Base-by-base conservation (phyloP, 64 coral and sea anemone species). In the Dendronephthya gigantea region DNA sequence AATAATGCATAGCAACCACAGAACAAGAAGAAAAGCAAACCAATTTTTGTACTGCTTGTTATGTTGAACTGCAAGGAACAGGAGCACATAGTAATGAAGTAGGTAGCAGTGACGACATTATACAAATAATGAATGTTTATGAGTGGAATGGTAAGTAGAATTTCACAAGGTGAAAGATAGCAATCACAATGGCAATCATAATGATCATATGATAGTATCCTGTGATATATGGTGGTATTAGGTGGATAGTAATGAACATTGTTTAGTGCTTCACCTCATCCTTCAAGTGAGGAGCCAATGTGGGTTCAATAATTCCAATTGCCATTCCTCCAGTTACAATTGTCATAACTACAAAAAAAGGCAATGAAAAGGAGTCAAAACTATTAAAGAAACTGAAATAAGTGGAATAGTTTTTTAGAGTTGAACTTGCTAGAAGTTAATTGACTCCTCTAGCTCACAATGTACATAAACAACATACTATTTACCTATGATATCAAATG, bases 31-130 rank as follows among this genome's bases (percentile, higher is more conserved):
- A 79, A 79, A 36, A 79, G 7, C 14, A 79, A 79, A 19, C 72
- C 72, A 79, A 79, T 39, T 79, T 79, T 79, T 15, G 72, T 79
- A 35, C n/a, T 33, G 16, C 36, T 79, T 39, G 72, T 79, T 35
- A 79, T 36, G 32, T 35, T 35, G 29, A 79, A 79, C 72, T 79
- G 25, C 55, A 5, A 17, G 4, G 25, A 62, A 27, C 0, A 62
- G 6, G 25, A 62, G 25, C 4, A 45, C 41, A 4, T 45, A 11
- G 11, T 45, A 11, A 11, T 45, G 41, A 45, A 4, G 41, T 45
- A 6, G 41, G 41, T 45, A 45, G 11, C 11, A 11, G 41, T 45
- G 41, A 11, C 11, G 11, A 45, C 41, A 45, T n/a, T n/a, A n/a
- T n/a, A n/a, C n/a, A n/a, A n/a, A n/a, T n/a, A n/a, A n/a, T n/a